These are phyloP conservation scores for Calidris pugnax DNA, from an alignment of 2,113 vertebrate species.

Conservation along the genomic window DNA sequence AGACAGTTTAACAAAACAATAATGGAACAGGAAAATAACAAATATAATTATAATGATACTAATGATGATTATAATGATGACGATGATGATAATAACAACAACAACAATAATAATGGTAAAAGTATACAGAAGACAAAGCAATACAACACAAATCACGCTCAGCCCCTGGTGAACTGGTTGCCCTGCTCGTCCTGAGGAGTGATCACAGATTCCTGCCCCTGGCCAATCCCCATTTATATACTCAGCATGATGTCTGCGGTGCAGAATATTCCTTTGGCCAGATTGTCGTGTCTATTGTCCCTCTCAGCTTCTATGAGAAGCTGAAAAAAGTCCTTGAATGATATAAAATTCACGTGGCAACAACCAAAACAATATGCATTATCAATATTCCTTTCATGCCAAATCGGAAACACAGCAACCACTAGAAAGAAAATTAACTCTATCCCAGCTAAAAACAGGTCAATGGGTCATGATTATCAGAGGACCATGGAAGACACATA, in stretches of 20 bases:
- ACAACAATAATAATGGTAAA: not conserved
- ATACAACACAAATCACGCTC: not conserved
- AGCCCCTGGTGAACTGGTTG: not conserved
- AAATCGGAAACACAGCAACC: not conserved
- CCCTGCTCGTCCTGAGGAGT: not conserved
- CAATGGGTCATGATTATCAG: not conserved
- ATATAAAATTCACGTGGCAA: not conserved
- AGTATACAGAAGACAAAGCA: not conserved
- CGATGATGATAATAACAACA: not conserved
- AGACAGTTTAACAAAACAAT: not conserved
- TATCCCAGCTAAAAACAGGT: not conserved
- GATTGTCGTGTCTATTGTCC: not conserved
- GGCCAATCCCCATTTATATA: not conserved
- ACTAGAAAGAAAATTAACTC: not conserved
- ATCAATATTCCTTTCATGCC: not conserved
- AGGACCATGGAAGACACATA: not conserved
- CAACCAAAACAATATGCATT: not conserved
- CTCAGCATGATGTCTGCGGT: not conserved
- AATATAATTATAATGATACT: not conserved
- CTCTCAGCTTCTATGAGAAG: not conserved
- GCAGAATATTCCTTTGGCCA: not conserved
- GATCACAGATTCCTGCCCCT: not conserved
- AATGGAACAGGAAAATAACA: not conserved
- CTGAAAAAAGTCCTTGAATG: not conserved
- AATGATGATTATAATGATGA: not conserved